Conservation (phyloP, 2,888 invertebrate genomes). For the Arrhopalites spinosus region DNA sequence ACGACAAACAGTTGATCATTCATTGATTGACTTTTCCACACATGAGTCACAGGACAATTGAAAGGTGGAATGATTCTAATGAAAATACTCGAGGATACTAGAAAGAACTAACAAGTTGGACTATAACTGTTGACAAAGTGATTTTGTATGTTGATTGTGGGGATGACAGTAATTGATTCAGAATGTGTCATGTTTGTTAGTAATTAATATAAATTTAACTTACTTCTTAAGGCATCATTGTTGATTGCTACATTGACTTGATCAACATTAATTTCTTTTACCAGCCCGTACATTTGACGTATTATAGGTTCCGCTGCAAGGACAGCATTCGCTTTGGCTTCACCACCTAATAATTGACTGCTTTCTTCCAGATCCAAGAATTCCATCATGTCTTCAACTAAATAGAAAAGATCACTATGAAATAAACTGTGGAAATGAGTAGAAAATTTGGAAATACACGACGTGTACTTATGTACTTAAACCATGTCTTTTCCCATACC, state of each 20-base stretch:
- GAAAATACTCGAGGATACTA: too few relatives aligned
- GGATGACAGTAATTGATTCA: too few relatives aligned
- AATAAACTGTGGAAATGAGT: neutral
- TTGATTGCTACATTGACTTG: conserved; percentile 52
- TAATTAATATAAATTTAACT: conserved; percentile 17
- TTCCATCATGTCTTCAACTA: conserved; percentile 55
- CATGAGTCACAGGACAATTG: too few relatives aligned
- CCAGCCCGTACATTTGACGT: conserved; percentile 52
- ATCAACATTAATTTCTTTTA: conserved; percentile 50
- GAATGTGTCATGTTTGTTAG: too few relatives aligned
- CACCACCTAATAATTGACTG: conserved; percentile 54
- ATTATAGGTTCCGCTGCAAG: conserved; percentile 55
- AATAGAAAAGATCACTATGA: neutral
- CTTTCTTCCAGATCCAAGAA: conserved; percentile 54
- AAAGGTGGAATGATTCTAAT: too few relatives aligned
- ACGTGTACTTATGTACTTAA: neutral
- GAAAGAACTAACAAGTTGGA: too few relatives aligned
- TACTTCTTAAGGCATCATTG: conserved; percentile 54
- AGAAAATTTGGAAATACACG: neutral
- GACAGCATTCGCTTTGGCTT: conserved; percentile 54
- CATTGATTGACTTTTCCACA: too few relatives aligned
- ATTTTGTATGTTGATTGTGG: too few relatives aligned
- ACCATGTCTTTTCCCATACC: conserved; percentile 36
- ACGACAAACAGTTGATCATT: too few relatives aligned
- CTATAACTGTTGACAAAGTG: too few relatives aligned